A percentile compares a stretch with the other conserved stretches of the same genome.
These are phyloP conservation scores for Euthynnus affinis DNA, from an alignment of 2,797 vertebrate genomes.

Conservation along the genomic window DNA sequence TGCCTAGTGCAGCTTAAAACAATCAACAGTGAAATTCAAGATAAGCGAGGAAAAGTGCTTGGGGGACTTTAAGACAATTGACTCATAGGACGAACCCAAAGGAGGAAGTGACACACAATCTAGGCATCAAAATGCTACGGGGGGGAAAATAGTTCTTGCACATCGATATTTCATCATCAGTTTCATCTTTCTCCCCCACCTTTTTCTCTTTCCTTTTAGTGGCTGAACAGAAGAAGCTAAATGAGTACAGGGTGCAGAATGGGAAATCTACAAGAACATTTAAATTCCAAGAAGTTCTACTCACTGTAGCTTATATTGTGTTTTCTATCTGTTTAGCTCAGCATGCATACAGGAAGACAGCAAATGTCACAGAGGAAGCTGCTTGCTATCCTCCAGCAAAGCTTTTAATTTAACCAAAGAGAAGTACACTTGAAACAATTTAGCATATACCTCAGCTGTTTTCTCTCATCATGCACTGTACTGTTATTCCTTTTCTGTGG, in stretches of 20 bases:
- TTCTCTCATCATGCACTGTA: background rate
- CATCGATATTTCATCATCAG: conserved; percentile 36
- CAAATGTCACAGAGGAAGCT: background rate
- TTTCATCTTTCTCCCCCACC: background rate
- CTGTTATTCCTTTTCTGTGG: background rate
- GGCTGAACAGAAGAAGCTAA: background rate
- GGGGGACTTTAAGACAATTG: background rate
- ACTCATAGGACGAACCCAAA: conserved; percentile 3
- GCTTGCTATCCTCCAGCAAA: background rate
- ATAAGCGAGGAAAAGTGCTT: background rate
- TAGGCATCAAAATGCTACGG: conserved; percentile 7
- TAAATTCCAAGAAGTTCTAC: background rate
- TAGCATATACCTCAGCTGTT: background rate
- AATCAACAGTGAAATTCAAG: conserved; percentile 7
- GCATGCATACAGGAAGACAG: background rate
- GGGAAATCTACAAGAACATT: background rate
- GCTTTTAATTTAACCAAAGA: conserved; percentile 13
- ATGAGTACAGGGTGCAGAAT: background rate
- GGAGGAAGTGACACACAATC: conserved; percentile 6
- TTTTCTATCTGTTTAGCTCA: conserved; percentile 1
- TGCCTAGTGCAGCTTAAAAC: background rate
- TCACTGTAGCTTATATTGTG: background rate
- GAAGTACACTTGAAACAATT: conserved; percentile 3
- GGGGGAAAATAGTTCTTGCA: conserved; percentile 19
- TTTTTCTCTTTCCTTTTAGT: background rate